A percentile compares a stretch with the other conserved stretches of the same genome.
These are phyloP conservation scores for Diaperis boleti DNA, from an alignment of 2,888 invertebrate genomes.

Conservation along the genomic window DNA sequence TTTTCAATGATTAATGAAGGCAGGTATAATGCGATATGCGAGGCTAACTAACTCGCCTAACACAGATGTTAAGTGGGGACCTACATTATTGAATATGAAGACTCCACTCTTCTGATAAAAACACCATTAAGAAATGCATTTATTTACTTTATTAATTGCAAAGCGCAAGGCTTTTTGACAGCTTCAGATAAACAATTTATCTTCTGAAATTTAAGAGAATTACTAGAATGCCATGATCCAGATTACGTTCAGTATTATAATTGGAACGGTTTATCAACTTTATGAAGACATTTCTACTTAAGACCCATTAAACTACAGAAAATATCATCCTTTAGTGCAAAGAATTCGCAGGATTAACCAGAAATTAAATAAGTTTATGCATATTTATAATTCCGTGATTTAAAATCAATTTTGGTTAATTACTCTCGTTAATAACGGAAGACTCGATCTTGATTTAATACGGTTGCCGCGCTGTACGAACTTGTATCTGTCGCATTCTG, in stretches of 20 bases:
- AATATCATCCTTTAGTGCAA: conserved; percentile 15
- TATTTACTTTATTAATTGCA: conserved; percentile 57
- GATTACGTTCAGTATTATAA: conserved; percentile 36
- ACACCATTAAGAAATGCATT: conserved; percentile 56
- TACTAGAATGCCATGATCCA: conserved; percentile 28
- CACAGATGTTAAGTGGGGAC: conserved; percentile 56
- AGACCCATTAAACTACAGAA: conserved; percentile 38
- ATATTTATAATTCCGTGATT: conserved; percentile 51
- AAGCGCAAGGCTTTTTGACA: conserved; percentile 48
- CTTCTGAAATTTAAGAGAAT: conserved; percentile 41
- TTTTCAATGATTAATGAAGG: conserved; percentile 48
- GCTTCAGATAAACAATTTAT: conserved; percentile 52
- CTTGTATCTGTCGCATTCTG: conserved; percentile 53
- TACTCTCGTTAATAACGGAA: conserved; percentile 52
- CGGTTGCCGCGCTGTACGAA: conserved; percentile 50
- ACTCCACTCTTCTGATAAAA: conserved; percentile 52
- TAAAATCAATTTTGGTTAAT: conserved; percentile 53
- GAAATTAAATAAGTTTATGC: conserved; percentile 38
- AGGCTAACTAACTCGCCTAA: conserved; percentile 47
- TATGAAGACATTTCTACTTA: conserved; percentile 40
- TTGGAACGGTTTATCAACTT: conserved; percentile 43
- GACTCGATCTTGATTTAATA: conserved; percentile 53
- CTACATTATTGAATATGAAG: conserved; percentile 56
- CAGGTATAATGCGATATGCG: conserved; percentile 43
- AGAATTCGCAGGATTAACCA: conserved; percentile 4